Conservation (phyloP, 2,888 invertebrate genomes). For the Pimpla rufipes region DNA sequence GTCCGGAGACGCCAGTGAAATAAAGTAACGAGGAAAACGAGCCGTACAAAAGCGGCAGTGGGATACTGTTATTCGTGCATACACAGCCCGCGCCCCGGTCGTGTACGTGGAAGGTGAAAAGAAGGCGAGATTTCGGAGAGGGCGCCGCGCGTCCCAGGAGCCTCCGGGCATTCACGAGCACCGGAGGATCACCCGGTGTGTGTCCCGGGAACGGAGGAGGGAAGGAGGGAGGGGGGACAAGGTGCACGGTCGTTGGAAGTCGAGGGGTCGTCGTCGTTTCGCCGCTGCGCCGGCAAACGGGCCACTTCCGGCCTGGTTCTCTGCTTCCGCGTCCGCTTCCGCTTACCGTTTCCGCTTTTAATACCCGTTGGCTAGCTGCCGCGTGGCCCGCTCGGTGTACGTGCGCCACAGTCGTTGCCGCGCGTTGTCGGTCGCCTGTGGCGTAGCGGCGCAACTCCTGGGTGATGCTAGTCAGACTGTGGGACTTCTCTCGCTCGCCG, state of each 20-base stretch:
- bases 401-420: conserved; percentile 41
- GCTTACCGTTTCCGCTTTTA: conserved; percentile 81
- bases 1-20: background rate
- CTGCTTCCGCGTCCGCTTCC: conserved; percentile 80
- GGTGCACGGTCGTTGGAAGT: conserved; percentile 46
- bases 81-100: background rate
- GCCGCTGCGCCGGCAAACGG: conserved; percentile 77
- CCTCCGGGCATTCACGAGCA: conserved; percentile 31
- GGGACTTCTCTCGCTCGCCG: conserved; percentile 3
- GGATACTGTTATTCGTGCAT: background rate
- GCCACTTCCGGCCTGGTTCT: conserved; percentile 79
- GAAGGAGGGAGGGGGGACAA: conserved; percentile 7
- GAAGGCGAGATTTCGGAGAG: conserved; percentile 23
- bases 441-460: background rate
- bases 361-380: conserved; percentile 77
- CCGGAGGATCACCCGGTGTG: conserved; percentile 12
- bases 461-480: conserved; percentile 2
- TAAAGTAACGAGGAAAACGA: conserved; percentile 19
- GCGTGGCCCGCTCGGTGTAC: conserved; percentile 54
- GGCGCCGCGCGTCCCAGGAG: background rate
- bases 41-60: background rate
- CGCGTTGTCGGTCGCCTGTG: conserved; percentile 16
- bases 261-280: conserved; percentile 48
- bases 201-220: background rate
- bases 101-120: conserved; percentile 6